Conservation (phyloP, 2,888 invertebrate species). For the Coelopa pilipes region DNA sequence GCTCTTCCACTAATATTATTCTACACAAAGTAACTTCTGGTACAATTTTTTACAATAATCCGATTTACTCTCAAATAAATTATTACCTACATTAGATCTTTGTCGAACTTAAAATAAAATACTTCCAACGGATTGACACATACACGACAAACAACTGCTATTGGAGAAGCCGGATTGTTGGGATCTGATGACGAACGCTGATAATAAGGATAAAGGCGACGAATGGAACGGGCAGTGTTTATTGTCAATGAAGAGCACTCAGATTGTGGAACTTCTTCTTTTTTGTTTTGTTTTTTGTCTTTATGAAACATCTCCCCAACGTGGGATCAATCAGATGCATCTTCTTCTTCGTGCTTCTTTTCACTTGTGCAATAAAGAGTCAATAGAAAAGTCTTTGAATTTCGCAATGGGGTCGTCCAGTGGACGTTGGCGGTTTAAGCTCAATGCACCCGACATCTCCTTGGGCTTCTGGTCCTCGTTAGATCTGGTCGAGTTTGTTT, state of each 20-base stretch:
- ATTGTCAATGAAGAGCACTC: too few relatives aligned
- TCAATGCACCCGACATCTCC: slow-evolving; percentile 13
- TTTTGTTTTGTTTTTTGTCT: too few relatives aligned
- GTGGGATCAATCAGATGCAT: too few relatives aligned
- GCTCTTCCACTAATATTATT: not conserved
- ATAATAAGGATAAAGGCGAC: too few relatives aligned
- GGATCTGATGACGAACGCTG: too few relatives aligned
- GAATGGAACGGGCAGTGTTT: too few relatives aligned
- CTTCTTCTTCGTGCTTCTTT: too few relatives aligned
- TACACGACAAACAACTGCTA: not conserved
- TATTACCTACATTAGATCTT: too few relatives aligned
- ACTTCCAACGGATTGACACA: too few relatives aligned
- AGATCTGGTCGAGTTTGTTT: not conserved
- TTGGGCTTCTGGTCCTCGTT: not conserved
- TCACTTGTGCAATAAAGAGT: slow-evolving; percentile 63
- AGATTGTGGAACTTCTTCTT: too few relatives aligned
- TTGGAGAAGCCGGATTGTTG: not conserved
- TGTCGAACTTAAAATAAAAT: too few relatives aligned
- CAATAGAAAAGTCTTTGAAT: slow-evolving; percentile 67
- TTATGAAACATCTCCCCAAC: too few relatives aligned
- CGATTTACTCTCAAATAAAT: not conserved
- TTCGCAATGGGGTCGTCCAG: slow-evolving; percentile 65
- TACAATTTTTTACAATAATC: slow-evolving; percentile 15
- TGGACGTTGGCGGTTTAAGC: slow-evolving; percentile 28
- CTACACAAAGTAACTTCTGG: slow-evolving; percentile 12